Evolutionary conservation across 2,113 vertebrate species (phyloP).

Genomic region (Etia nguti): DNA sequence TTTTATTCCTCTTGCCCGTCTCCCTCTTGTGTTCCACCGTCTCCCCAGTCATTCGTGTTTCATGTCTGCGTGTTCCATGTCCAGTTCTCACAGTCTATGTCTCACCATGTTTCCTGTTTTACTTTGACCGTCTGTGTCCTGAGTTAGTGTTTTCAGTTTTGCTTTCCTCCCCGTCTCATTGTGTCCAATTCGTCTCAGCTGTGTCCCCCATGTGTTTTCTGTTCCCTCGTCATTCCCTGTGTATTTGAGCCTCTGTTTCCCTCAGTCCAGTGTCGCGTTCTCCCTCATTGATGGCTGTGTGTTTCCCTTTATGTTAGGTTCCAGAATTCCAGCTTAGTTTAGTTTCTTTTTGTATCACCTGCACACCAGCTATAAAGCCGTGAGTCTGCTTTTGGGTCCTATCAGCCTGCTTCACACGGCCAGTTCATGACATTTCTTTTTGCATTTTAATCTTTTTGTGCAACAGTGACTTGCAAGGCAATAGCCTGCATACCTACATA

Average conservation of each 20-base stretch:
- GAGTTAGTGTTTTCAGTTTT: not conserved
- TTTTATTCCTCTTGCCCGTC: not conserved
- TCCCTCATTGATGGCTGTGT: not conserved
- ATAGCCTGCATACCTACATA: not conserved
- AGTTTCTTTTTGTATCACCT: not conserved
- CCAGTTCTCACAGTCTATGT: not conserved
- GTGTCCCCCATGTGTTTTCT: fast-evolving
- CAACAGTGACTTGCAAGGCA: not conserved
- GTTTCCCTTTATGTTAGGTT: not conserved
- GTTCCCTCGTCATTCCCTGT: fast-evolving
- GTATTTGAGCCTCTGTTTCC: not conserved
- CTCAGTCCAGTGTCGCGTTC: not conserved
- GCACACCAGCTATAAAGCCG: too few relatives aligned
- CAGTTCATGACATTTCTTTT: not conserved
- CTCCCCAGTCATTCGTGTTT: not conserved
- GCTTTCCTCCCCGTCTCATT: fast-evolving
- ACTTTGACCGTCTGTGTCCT: not conserved
- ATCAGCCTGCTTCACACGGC: not conserved
- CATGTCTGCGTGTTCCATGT: not conserved
- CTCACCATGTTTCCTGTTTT: not conserved
- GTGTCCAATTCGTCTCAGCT: not conserved
- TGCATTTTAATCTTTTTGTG: not conserved
- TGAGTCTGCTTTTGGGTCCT: not conserved
- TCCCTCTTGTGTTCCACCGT: not conserved
- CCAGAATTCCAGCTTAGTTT: not conserved